A percentile compares a stretch with the other conserved stretches of the same genome.
Evolutionary conservation across 2,888 invertebrate genomes (phyloP).

Genomic region (Hofmannophila pseudospretella): DNA sequence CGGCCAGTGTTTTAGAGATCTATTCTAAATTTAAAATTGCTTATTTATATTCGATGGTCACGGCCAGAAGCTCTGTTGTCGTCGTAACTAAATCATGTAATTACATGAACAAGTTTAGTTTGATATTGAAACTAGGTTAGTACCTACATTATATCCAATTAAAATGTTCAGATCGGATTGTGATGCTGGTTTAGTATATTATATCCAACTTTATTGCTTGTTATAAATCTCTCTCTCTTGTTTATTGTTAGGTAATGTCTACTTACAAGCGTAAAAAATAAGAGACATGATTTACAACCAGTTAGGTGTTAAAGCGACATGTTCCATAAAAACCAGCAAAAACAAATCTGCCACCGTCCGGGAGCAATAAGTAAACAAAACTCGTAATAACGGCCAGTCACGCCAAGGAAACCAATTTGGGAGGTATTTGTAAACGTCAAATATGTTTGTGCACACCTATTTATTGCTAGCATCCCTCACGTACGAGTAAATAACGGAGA

Average conservation of each 20-base stretch:
- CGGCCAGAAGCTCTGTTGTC: slow-evolving; percentile 6
- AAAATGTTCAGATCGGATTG: too few species aligned
- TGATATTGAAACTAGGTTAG: too few species aligned
- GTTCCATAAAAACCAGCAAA: background rate
- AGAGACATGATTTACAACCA: too few species aligned
- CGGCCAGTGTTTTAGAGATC: background rate
- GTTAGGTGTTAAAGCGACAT: background rate
- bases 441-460: slow-evolving; percentile 75
- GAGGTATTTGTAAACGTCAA: slow-evolving; percentile 74
- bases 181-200: too few species aligned
- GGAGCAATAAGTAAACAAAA: slow-evolving; percentile 63
- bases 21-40: slow-evolving; percentile 1
- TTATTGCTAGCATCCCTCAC: slow-evolving; percentile 76
- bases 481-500: slow-evolving; percentile 74
- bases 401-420: slow-evolving; percentile 72
- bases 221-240: too few species aligned
- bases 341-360: slow-evolving; percentile 35
- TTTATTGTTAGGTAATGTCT: too few species aligned
- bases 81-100: too few species aligned
- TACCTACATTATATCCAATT: too few species aligned
- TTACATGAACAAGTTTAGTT: too few species aligned
- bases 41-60: slow-evolving; percentile 8
- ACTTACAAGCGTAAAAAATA: too few species aligned
- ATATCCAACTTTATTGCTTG: too few species aligned
- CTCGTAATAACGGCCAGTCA: slow-evolving; percentile 68